Evolutionary conservation across 1,140 invertebrate species (phyloP).

Genomic region (Nasonia vitripennis): DNA sequence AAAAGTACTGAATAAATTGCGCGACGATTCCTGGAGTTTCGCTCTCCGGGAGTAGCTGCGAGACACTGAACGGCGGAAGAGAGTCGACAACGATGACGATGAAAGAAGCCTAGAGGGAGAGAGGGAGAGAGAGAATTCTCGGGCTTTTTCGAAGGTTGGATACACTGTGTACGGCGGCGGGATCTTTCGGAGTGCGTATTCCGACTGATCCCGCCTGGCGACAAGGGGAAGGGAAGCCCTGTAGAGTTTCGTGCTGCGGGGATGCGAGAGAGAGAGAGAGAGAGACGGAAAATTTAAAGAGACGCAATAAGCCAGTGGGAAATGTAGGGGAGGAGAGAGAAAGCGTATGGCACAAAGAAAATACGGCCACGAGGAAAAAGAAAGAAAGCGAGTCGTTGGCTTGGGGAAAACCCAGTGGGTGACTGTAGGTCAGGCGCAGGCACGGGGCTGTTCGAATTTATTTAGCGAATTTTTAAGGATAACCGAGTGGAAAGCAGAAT

Average conservation of each 20-base stretch:
- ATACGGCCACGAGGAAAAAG: not conserved
- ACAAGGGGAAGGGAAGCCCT: not conserved
- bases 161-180: not conserved
- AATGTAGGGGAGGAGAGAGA: not conserved
- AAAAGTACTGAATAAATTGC: not conserved
- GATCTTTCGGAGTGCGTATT: not conserved
- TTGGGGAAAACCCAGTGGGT: too few relatives aligned
- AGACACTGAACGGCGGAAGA: constrained; percentile 25
- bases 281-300: constrained; percentile 4
- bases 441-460: too few relatives aligned
- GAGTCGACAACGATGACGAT: not conserved
- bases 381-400: too few relatives aligned
- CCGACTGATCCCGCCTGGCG: not conserved
- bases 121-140: constrained; percentile 14
- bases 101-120: not conserved
- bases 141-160: constrained; percentile 42
- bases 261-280: not conserved
- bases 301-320: not conserved
- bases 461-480: not conserved
- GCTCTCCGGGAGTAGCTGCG: constrained; percentile 1
- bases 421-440: too few relatives aligned
- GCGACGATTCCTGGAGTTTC: constrained; percentile 23
- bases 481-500: too few relatives aligned
- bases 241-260: too few relatives aligned
- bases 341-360: not conserved